phyloP scores from a whole-genome alignment of 1,140 invertebrate species.

The Drosophila tani region DNA sequence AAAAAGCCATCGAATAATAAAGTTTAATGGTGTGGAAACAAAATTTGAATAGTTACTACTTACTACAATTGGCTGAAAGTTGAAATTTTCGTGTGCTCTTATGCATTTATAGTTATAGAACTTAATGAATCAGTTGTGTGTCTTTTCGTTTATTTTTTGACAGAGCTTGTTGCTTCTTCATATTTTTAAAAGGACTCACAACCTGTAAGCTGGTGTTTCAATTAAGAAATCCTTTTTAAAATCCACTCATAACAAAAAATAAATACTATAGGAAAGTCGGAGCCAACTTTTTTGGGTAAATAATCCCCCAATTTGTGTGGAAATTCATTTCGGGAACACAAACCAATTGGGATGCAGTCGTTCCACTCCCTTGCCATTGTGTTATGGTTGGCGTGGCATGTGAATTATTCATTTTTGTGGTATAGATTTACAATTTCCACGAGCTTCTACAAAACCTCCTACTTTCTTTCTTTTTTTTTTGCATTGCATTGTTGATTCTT shows the following conservation, averaged over 20 bases:
- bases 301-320: conserved; percentile 32
- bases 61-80: not conserved
- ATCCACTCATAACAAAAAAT: not conserved
- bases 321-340: conserved; percentile 39
- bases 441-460: conserved; percentile 30
- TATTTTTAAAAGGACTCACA: not conserved
- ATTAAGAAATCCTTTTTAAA: conserved; percentile 6
- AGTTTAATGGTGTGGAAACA: conserved; percentile 10
- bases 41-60: conserved; percentile 11
- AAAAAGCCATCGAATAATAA: conserved; percentile 12
- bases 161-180: not conserved
- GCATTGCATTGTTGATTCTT: conserved; percentile 17
- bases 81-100: not conserved
- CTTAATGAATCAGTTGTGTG: too few species aligned
- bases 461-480: conserved; percentile 10
- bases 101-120: too few species aligned
- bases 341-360: conserved; percentile 44
- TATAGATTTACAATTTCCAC: conserved; percentile 74
- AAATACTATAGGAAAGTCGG: not conserved
- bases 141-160: too few species aligned
- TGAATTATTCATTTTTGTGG: conserved; percentile 76
- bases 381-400: conserved; percentile 35
- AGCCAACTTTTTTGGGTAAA: conserved; percentile 11
- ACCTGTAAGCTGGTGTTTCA: not conserved
- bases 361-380: conserved; percentile 26